Evolutionary conservation across 2,113 vertebrate genomes (phyloP).

Genomic region (Hyperoodon ampullatus): DNA sequence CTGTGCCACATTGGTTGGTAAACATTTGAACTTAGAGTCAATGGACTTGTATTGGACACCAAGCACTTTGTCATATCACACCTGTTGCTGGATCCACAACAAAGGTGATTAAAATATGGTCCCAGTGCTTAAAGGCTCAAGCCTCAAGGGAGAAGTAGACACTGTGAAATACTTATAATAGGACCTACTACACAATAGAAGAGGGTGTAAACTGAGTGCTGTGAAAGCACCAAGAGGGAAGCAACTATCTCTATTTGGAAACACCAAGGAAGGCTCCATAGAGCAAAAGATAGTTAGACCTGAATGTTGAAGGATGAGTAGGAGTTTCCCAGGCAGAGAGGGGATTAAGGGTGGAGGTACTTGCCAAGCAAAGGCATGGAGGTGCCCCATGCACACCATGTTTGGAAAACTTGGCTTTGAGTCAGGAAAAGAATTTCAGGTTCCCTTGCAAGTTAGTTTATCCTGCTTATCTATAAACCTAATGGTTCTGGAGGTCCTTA

Average conservation of each 20-base stretch:
- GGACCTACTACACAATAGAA: background rate
- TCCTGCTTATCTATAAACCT: background rate
- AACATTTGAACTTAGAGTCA: background rate
- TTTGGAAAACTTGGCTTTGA: background rate
- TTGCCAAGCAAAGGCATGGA: background rate
- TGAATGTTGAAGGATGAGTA: background rate
- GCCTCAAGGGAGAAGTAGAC: background rate
- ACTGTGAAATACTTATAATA: background rate
- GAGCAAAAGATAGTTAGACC: background rate
- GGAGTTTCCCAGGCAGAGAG: background rate
- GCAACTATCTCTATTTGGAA: background rate
- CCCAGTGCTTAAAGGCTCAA: background rate
- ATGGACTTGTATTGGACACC: background rate
- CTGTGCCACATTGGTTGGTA: background rate
- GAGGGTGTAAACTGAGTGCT: background rate
- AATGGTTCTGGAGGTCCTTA: background rate
- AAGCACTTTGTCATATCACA: background rate
- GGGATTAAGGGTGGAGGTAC: background rate
- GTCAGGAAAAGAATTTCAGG: background rate
- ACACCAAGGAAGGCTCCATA: background rate
- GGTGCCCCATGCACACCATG: background rate
- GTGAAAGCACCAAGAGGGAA: background rate
- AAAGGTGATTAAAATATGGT: background rate
- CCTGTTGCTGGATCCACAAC: background rate
- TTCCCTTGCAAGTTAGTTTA: background rate